phyloP scores from a whole-genome alignment of 2,797 vertebrate species.

The Tenualosa ilisha region DNA sequence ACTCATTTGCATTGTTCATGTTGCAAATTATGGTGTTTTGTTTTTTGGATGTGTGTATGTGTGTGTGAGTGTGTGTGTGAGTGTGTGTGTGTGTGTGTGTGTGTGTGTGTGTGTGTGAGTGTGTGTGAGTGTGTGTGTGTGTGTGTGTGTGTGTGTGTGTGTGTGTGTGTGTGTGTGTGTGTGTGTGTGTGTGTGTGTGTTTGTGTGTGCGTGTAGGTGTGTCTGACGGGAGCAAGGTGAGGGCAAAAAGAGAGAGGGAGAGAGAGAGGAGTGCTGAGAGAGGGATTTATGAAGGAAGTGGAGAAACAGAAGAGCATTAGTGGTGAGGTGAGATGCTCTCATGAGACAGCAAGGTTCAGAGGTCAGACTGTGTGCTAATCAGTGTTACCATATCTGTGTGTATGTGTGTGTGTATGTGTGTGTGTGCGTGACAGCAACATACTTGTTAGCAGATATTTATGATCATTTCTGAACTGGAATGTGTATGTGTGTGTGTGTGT shows the following conservation, averaged over 20 bases:
- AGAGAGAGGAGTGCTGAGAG: no score
- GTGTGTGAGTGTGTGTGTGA: slow-evolving; percentile 17
- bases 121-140: slow-evolving; percentile 18
- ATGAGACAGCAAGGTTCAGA: background rate
- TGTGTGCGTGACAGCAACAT: background rate
- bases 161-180: background rate
- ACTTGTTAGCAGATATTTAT: no score
- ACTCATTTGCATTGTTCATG: background rate
- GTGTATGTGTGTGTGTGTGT: slow-evolving; percentile 27
- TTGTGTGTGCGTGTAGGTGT: background rate
- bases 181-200: slow-evolving; percentile 19
- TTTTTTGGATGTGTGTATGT: no score
- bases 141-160: background rate
- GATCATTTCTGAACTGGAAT: background rate
- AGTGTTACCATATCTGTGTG: slow-evolving; percentile 11
- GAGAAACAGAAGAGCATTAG: background rate
- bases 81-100: slow-evolving; percentile 14
- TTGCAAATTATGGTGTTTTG: no score
- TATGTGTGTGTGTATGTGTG: background rate
- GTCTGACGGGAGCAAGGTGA: background rate
- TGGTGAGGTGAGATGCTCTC: no score
- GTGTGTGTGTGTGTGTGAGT: slow-evolving; percentile 4
- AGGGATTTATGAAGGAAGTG: background rate
- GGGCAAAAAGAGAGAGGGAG: no score
- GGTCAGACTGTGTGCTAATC: slow-evolving; percentile 11